Evolutionary conservation across 2,888 invertebrate genomes (phyloP).

Genomic region (Drosophila emarginata): DNA sequence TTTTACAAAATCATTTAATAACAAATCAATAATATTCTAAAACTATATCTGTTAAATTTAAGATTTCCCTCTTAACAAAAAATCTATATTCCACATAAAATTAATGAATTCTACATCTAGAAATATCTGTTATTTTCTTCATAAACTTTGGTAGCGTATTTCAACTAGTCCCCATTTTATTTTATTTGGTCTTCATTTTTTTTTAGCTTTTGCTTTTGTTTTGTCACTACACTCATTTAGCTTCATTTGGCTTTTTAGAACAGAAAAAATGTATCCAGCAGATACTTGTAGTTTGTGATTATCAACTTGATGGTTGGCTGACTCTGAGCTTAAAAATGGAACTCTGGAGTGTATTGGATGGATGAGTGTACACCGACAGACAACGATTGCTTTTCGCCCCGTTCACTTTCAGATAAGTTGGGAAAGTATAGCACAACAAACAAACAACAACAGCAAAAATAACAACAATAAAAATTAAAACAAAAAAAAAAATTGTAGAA

Average conservation of each 20-base stretch:
- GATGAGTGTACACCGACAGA: conserved; percentile 31
- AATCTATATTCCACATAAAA: no score
- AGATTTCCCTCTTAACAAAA: no score
- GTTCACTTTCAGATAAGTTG: conserved; percentile 75
- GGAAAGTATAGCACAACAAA: conserved; percentile 58
- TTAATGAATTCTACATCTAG: no score
- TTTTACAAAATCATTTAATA: no score
- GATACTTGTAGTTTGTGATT: conserved; percentile 22
- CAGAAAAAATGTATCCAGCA: conserved; percentile 27
- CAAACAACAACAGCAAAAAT: conserved; percentile 8
- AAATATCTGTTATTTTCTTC: background rate
- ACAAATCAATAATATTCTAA: no score
- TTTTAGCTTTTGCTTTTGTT: conserved; percentile 26
- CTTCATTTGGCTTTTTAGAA: conserved; percentile 71
- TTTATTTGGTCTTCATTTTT: background rate
- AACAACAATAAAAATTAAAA: conserved; percentile 37
- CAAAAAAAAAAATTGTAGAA: conserved; percentile 29
- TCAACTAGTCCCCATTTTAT: background rate
- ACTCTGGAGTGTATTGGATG: conserved; percentile 16
- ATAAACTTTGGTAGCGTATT: background rate
- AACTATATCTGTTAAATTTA: no score
- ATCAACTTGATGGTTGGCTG: conserved; percentile 44
- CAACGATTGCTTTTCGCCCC: conserved; percentile 50
- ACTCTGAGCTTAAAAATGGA: conserved; percentile 23
- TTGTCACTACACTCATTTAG: conserved; percentile 74